Conservation (phyloP, 2,888 invertebrate species). For the Uropetala carovei region DNA sequence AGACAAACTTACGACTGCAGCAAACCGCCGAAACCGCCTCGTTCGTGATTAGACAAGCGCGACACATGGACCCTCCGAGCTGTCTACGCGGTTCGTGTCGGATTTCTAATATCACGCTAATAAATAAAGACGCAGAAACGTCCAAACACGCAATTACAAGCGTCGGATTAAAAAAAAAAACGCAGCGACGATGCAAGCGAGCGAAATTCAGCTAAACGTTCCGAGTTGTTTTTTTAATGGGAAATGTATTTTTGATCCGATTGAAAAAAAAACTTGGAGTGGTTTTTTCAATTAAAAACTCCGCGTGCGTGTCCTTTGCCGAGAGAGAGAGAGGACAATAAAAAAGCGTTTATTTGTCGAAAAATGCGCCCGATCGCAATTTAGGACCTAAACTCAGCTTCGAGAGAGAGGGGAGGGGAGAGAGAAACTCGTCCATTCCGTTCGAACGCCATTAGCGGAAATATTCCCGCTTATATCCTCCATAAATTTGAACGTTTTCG, state of each 20-base stretch:
- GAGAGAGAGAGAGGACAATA: background rate
- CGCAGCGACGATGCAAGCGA: too few relatives aligned
- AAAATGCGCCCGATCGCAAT: background rate
- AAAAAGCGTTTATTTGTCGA: background rate
- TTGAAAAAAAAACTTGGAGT: too few relatives aligned
- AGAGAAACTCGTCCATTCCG: background rate
- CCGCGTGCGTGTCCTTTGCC: too few relatives aligned
- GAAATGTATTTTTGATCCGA: too few relatives aligned
- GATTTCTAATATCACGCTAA: background rate
- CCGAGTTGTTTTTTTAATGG: too few relatives aligned
- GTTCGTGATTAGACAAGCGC: background rate
- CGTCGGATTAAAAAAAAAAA: too few relatives aligned
- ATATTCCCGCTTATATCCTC: background rate
- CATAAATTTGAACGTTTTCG: conserved; percentile 17
- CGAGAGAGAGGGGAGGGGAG: background rate
- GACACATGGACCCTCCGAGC: background rate
- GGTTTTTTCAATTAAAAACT: too few relatives aligned
- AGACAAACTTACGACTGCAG: background rate
- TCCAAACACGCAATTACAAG: too few relatives aligned
- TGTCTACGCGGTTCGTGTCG: background rate
- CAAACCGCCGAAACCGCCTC: background rate
- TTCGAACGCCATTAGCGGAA: conserved; percentile 25
- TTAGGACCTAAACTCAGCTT: background rate
- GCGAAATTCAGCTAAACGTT: too few relatives aligned
- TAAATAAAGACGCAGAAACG: too few relatives aligned